Conservation (phyloP, 2,113 vertebrate genomes). For the Strigops habroptila region DNA sequence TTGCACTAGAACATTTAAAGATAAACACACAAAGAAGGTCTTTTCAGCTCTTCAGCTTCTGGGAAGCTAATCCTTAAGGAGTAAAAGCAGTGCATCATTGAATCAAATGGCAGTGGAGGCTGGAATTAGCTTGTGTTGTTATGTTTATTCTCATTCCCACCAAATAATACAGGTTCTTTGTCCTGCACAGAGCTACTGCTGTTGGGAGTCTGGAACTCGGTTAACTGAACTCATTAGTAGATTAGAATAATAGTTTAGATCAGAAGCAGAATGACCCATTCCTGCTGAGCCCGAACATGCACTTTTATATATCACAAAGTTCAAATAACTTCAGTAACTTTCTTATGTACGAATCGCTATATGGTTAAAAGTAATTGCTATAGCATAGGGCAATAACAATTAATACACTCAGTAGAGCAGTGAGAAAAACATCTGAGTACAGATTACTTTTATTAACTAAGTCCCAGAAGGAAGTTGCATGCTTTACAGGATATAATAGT, state of each 20-base stretch:
- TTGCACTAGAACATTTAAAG: not conserved
- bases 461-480: not conserved
- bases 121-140: not conserved
- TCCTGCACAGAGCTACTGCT: not conserved
- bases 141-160: not conserved
- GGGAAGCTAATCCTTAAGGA: not conserved
- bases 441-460: not conserved
- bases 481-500: not conserved
- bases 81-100: not conserved
- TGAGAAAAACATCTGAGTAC: not conserved
- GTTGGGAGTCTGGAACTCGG: not conserved
- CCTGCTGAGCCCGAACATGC: not conserved
- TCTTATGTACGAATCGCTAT: not conserved
- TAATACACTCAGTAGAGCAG: not conserved
- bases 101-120: not conserved
- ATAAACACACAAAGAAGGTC: not conserved
- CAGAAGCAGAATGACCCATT: not conserved
- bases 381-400: not conserved
- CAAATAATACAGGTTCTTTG: not conserved
- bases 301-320: not conserved
- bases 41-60: not conserved
- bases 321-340: not conserved
- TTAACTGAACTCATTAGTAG: not conserved
- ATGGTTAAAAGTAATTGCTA: not conserved
- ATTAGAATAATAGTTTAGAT: not conserved